Conservation (phyloP, 1,140 invertebrate species). For the Chrysopa pallens region DNA sequence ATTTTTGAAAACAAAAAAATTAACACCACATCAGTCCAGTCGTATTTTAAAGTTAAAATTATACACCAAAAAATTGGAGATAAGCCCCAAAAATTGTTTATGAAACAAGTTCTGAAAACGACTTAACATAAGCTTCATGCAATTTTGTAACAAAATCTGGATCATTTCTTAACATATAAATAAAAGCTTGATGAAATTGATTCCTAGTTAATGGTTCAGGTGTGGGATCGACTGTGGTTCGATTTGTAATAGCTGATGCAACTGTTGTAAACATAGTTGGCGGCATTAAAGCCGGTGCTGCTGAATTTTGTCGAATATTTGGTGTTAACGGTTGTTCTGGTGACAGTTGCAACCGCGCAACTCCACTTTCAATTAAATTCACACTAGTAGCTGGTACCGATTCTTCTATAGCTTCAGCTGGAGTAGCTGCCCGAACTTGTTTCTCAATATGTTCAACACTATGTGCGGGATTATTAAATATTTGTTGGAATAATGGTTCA, state of each 20-base stretch:
- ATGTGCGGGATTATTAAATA: conserved; percentile 65
- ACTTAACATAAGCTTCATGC: conserved; percentile 79
- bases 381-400: conserved; percentile 24
- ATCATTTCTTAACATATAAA: conserved; percentile 73
- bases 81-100: conserved; percentile 10
- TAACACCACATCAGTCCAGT: too few species aligned
- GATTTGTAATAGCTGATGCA: background rate
- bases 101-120: conserved; percentile 53
- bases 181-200: conserved; percentile 73
- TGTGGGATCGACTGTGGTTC: conserved; percentile 39
- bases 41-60: too few species aligned
- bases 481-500: conserved; percentile 34
- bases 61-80: too few species aligned
- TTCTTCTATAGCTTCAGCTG: conserved; percentile 29
- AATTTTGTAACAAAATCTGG: conserved; percentile 69
- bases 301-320: conserved; percentile 17
- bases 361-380: conserved; percentile 27
- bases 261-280: conserved; percentile 60
- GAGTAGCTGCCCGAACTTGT: conserved; percentile 56
- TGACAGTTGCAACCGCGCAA: conserved; percentile 25
- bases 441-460: conserved; percentile 77
- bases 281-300: conserved; percentile 50
- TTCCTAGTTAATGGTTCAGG: conserved; percentile 71
- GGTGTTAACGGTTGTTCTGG: conserved; percentile 21
- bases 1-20: too few species aligned